Evolutionary conservation across 2,113 vertebrate genomes (phyloP), one percentile per base, ranked within the genome.

Genomic region (Oncorhynchus mykiss): DNA sequence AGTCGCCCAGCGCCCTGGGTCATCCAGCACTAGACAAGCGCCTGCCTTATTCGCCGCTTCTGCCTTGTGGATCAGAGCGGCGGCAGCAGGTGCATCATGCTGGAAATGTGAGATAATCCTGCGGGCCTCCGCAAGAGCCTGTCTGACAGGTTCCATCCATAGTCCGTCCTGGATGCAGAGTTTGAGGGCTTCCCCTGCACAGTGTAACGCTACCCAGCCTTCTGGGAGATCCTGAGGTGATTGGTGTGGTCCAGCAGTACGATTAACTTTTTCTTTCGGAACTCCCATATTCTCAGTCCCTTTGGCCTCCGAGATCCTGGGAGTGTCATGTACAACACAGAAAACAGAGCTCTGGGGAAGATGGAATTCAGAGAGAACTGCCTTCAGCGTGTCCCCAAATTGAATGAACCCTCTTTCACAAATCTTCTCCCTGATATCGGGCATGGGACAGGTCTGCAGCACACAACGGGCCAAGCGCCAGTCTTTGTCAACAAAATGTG

Each of bases 381-480:
- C 70, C 24, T 57, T 71, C 16, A 93, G 77, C 1, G 77, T 67
- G 45, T 90, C 86, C 1, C 80, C 78, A 13, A 87, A 60, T 8
- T 79, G 82, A 3, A 24, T 59, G n/a, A 67, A 73, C 2, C 84
- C 65, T 14, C 51, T 77, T 13, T 49, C 73, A 2, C n/a, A 20
- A 4, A 25, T 24, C 7, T 75, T 84, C 0, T 16, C 68, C 72
- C 83, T 71, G 12, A 77, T 72, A 12, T 80, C 67, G 0, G 75
- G 82, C 29, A 84, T 75, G 0, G 65, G 85, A 2, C 71, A 84
- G 5, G 87, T 91, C 74, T 89, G 85, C 7, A 93, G 67, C 24
- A 88, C 18, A 22, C 89, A 93, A 3, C 86, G 82, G 0, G 86
- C 90, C 70, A 88, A 71, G 13, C 84, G 77, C 92, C 92, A 93